Conservation (phyloP, 2,113 vertebrate species). For the Accipiter cooperii region DNA sequence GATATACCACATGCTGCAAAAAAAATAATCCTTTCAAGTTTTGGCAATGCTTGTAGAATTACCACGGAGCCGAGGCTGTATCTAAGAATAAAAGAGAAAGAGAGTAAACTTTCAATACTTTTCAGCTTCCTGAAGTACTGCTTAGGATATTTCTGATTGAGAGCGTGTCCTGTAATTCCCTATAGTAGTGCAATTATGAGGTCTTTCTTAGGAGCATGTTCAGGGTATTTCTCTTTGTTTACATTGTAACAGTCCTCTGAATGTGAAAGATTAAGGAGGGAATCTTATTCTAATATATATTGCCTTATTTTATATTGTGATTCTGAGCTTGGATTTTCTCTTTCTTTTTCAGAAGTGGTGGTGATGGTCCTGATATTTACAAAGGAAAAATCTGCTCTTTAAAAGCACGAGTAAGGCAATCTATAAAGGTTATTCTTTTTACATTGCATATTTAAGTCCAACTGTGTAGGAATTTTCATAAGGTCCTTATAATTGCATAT, state of each 20-base stretch:
- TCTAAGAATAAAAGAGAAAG: background rate
- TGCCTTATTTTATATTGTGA: background rate
- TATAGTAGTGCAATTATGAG: background rate
- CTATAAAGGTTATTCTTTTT: background rate
- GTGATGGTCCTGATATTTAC: conserved; percentile 64
- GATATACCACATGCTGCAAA: background rate
- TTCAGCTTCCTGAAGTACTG: background rate
- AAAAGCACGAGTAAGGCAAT: conserved; percentile 88
- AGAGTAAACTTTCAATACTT: background rate
- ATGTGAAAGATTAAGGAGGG: background rate
- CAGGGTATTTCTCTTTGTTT: background rate
- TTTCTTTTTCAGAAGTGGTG: conserved; percentile 63
- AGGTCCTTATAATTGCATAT: background rate
- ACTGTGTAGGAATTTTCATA: background rate
- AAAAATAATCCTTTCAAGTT: background rate
- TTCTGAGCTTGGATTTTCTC: background rate
- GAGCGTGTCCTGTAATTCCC: background rate
- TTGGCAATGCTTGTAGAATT: background rate
- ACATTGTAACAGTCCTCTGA: background rate
- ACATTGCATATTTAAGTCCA: background rate
- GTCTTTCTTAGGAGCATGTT: background rate
- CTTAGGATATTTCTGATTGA: background rate
- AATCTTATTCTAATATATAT: background rate
- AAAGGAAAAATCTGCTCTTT: conserved; percentile 83
- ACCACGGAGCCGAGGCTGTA: background rate